Base-by-base conservation (phyloP, 2,888 invertebrate genomes). In the Brachynemurus nebulosus region DNA sequence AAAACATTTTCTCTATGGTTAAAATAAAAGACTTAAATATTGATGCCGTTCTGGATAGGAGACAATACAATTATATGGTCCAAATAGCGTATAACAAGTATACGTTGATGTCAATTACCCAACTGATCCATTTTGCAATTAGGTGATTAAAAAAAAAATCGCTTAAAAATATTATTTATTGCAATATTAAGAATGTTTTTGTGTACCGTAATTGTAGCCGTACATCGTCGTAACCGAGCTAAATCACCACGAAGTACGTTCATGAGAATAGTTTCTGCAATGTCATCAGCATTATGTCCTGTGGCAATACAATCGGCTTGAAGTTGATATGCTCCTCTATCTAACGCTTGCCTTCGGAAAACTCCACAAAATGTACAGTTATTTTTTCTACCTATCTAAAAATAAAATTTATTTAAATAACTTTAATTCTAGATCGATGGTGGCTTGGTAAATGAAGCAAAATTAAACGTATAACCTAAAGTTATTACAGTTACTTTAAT, bases 251-350 rank as follows among this genome's bases (percentile, higher is more conserved):
- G 73, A 33, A 99, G 68, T 30, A 99, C 79, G 70, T 97, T 97
- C 96, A 97, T 97, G 11, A 97, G 62, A 17, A 97, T 89, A 5
- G 98, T 99, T 66, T 99, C 98, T 0, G 98, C 98, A 53, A 97
- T 89, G 61, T 99, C 98, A 69, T 92, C 92, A 20, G 92, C 92
- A 74, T 93, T 93, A 57, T 93, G 92, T 1, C 92, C 97, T 2
- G 98, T 99, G 0, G 90, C 95, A 57, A 99, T 84, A 62, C 91
- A 90, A 62, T 92, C 81, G 0, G 92, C 97, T 40, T 77, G 77
- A 18, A 97, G 67, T 56, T 88, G 62, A 47, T 82, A 78, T 0
- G 98, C 97, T 2, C 98, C 98, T 55, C 97, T 70, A 59, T 98
- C 97, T 38, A 98, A 63, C 0, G 97, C 97, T 63, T 98, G 97